Conservation (phyloP, 2,888 invertebrate genomes). For the Empis livida region DNA sequence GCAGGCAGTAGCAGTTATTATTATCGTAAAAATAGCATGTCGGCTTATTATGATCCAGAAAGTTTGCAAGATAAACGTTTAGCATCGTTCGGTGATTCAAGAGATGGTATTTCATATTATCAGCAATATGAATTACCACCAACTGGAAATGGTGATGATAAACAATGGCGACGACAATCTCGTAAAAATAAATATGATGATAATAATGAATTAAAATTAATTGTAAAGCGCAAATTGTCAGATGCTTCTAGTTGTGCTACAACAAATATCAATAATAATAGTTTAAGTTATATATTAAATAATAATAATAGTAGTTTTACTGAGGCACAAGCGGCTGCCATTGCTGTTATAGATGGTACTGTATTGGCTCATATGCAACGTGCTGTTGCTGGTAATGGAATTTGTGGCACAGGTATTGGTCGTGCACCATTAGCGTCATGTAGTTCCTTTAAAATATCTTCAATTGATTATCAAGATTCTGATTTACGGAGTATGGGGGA, state of each 20-base stretch:
- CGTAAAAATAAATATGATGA: constrained; percentile 6
- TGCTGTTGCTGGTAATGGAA: constrained; percentile 25
- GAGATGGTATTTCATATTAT: background rate
- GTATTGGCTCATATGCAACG: background rate
- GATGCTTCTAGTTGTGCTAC: constrained; percentile 13
- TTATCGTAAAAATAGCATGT: constrained; percentile 26
- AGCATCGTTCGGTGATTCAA: background rate
- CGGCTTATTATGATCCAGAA: constrained; percentile 29
- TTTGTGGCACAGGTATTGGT: constrained; percentile 28
- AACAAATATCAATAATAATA: constrained; percentile 9
- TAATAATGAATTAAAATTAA: constrained; percentile 26
- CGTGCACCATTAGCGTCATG: constrained; percentile 69
- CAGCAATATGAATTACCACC: background rate
- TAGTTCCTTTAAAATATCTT: constrained; percentile 62
- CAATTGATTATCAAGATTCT: constrained; percentile 51
- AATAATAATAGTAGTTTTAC: constrained; percentile 21
- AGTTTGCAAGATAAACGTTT: constrained; percentile 27
- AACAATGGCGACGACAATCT: constrained; percentile 15
- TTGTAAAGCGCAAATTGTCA: constrained; percentile 27
- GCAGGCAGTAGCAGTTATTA: background rate
- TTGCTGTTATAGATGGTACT: constrained; percentile 8
- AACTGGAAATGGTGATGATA: constrained; percentile 4
- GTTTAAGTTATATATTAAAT: constrained; percentile 5
- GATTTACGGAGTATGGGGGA: constrained; percentile 61
- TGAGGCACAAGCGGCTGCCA: constrained; percentile 21